These are phyloP conservation scores for Pseudochirops corinnae DNA, from an alignment of 2,797 vertebrate species.

Conservation along the genomic window DNA sequence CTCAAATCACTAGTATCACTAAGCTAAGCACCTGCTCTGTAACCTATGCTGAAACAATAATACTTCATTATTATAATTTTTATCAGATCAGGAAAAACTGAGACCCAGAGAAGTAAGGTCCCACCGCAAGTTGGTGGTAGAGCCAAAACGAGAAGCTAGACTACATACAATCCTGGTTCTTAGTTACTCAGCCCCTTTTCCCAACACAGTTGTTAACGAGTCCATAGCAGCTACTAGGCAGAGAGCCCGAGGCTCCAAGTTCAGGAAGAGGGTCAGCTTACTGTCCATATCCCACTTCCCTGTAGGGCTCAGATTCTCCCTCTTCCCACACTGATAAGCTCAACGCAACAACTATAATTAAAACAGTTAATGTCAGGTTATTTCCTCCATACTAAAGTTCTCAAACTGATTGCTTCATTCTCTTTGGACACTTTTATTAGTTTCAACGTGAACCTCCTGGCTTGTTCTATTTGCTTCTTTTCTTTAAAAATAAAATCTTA, in stretches of 20 bases:
- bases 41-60: background rate
- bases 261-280: slow-evolving; percentile 72
- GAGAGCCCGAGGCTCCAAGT: background rate
- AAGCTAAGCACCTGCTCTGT: background rate
- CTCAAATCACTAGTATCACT: background rate
- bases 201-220: slow-evolving; percentile 22
- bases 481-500: slow-evolving; percentile 56
- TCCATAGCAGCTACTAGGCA: slow-evolving; percentile 12
- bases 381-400: slow-evolving; percentile 82
- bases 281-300: slow-evolving; percentile 75
- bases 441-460: slow-evolving; percentile 76
- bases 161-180: background rate
- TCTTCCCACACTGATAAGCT: slow-evolving; percentile 81
- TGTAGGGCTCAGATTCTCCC: slow-evolving; percentile 71
- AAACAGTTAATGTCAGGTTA: slow-evolving; percentile 82
- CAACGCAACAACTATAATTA: slow-evolving; percentile 81
- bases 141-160: background rate
- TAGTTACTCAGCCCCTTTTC: slow-evolving; percentile 9
- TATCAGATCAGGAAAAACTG: background rate
- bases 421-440: slow-evolving; percentile 76
- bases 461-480: slow-evolving; percentile 74
- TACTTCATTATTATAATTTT: background rate
- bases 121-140: background rate
- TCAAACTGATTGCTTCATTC: slow-evolving; percentile 82
- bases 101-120: background rate